phyloP scores from a whole-genome alignment of 2,797 vertebrate genomes.

The Austrolebias charrua region DNA sequence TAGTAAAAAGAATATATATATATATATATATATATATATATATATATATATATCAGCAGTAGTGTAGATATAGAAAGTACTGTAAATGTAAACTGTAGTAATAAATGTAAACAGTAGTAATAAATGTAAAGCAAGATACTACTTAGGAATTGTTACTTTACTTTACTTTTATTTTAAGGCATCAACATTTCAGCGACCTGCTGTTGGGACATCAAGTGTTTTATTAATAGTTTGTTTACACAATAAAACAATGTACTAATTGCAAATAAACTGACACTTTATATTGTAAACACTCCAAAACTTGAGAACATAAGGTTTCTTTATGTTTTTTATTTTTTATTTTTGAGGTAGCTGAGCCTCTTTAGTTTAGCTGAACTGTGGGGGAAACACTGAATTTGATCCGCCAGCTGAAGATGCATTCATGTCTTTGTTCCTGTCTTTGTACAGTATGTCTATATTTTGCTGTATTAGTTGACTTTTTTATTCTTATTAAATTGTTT shows the following conservation, averaged over 20 bases:
- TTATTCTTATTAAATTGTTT: background rate
- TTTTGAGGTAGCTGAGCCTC: background rate
- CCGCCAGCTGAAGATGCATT: slow-evolving; percentile 39
- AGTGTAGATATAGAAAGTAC: no score
- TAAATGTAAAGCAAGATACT: no score
- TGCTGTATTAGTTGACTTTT: slow-evolving; percentile 12
- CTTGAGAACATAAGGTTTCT: no score
- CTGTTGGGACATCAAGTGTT: background rate
- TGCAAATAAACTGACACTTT: background rate
- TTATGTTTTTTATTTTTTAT: no score
- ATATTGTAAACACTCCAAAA: background rate
- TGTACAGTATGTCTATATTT: slow-evolving; percentile 25
- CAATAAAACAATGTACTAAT: background rate
- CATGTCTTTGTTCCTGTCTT: slow-evolving; percentile 31
- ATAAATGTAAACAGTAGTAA: no score
- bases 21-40: no score
- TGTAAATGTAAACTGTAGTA: no score
- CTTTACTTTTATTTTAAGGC: no score
- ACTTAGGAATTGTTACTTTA: no score
- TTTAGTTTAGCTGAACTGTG: background rate
- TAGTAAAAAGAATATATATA: no score
- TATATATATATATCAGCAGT: no score
- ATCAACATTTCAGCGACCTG: background rate
- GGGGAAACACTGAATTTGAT: slow-evolving; percentile 53
- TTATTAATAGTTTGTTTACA: background rate